phyloP scores from a whole-genome alignment of 2,888 invertebrate genomes.

The Platynereis dumerilii region DNA sequence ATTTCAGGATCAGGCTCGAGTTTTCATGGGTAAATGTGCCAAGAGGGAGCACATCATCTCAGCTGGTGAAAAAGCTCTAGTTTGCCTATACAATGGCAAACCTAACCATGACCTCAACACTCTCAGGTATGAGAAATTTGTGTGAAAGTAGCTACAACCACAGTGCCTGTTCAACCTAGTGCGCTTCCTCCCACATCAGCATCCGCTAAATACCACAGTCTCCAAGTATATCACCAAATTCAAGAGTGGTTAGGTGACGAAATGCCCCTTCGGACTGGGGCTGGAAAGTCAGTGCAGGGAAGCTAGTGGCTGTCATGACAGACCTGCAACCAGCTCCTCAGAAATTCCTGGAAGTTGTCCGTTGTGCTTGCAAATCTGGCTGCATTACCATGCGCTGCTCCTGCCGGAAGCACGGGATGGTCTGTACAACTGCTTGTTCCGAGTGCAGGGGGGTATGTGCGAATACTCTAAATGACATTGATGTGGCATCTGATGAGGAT shows the following conservation, averaged over 20 bases:
- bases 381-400: conserved; percentile 35
- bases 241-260: conserved; percentile 34
- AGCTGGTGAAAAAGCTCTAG: conserved; percentile 8
- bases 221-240: conserved; percentile 37
- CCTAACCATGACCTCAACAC: neutral
- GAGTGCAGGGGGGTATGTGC: conserved; percentile 16
- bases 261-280: conserved; percentile 34
- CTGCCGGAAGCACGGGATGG: conserved; percentile 28
- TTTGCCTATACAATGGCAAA: neutral
- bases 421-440: conserved; percentile 25
- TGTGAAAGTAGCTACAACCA: conserved; percentile 25
- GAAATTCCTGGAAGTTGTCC: conserved; percentile 34
- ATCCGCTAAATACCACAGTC: conserved; percentile 37
- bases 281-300: conserved; percentile 26
- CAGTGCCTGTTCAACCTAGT: conserved; percentile 31
- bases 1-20: conserved; percentile 1
- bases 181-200: conserved; percentile 39
- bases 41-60: neutral
- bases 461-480: neutral
- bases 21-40: neutral
- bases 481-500: too few species aligned
- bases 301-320: conserved; percentile 20
- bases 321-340: conserved; percentile 37
- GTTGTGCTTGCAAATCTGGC: conserved; percentile 37
- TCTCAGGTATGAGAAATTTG: conserved; percentile 24